Conservation (phyloP, 2,797 vertebrate genomes). For the Sciurus carolinensis region DNA sequence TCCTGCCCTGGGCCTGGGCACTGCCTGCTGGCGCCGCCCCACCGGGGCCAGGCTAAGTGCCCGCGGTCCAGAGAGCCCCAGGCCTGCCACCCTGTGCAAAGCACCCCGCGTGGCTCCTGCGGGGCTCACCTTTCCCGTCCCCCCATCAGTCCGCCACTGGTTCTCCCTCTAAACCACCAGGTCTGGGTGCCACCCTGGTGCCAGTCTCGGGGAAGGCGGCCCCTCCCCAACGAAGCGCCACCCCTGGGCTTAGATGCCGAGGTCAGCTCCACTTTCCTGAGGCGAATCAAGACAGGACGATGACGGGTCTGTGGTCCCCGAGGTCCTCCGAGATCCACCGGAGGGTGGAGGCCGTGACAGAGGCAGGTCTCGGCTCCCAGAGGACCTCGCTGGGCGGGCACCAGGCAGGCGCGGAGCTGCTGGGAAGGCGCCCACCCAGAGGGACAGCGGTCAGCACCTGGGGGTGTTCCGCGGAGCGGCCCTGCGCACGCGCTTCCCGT, state of each 20-base stretch:
- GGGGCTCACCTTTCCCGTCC: neutral
- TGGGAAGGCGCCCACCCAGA: neutral
- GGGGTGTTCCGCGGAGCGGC: neutral
- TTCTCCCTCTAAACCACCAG: neutral
- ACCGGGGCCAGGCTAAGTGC: too few relatives aligned
- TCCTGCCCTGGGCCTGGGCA: neutral
- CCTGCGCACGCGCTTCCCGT: neutral
- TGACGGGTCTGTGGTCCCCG: neutral
- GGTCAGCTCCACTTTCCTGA: neutral
- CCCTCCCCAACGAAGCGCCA: accelerated
- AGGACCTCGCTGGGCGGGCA: accelerated
- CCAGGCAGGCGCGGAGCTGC: accelerated
- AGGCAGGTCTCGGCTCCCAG: accelerated
- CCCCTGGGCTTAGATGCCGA: neutral
- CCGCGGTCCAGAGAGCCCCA: neutral
- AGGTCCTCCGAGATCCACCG: neutral
- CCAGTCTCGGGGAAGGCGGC: too few relatives aligned
- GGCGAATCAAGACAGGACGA: neutral
- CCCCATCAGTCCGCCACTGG: neutral
- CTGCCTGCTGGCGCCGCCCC: neutral
- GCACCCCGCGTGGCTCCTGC: accelerated
- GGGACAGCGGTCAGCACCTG: constrained; percentile 56
- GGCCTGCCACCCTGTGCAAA: neutral
- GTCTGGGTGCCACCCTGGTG: too few relatives aligned
- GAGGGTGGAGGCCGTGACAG: neutral